These are phyloP conservation scores for Parascotia fuliginaria DNA, from an alignment of 2,888 invertebrate genomes.

Conservation along the genomic window DNA sequence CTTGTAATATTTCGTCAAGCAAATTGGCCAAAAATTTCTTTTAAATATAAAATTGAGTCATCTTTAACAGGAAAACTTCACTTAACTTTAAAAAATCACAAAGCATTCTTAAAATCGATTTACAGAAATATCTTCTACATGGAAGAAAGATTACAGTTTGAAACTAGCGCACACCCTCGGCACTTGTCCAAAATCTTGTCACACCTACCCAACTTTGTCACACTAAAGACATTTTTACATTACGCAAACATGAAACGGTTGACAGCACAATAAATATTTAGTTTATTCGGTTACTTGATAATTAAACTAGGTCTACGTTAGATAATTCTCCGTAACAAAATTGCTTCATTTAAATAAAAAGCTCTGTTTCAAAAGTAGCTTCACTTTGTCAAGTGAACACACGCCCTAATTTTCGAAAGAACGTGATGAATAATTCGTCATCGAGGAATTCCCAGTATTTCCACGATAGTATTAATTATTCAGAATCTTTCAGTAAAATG, in stretches of 20 bases:
- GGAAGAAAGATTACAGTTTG: constrained; percentile 29
- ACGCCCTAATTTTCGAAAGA: constrained; percentile 28
- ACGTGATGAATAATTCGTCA: constrained; percentile 43
- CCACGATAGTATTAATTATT: constrained; percentile 52
- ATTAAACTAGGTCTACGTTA: neutral
- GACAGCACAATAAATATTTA: neutral
- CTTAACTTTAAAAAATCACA: constrained; percentile 35
- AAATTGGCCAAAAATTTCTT: constrained; percentile 31
- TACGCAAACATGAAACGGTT: neutral
- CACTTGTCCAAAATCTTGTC: constrained; percentile 39
- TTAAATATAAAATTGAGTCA: constrained; percentile 41
- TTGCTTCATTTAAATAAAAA: neutral
- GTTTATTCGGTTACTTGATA: neutral
- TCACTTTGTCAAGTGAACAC: neutral
- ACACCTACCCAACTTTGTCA: constrained; percentile 33
- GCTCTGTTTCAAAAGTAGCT: too few relatives aligned
- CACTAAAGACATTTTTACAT: constrained; percentile 8
- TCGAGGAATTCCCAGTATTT: constrained; percentile 50
- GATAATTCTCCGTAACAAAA: neutral
- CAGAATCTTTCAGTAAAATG: constrained; percentile 53
- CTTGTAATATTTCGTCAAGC: constrained; percentile 22
- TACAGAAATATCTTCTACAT: constrained; percentile 34
- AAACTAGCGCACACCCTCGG: constrained; percentile 45
- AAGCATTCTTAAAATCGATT: constrained; percentile 38
- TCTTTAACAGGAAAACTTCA: constrained; percentile 35